A percentile compares a stretch with the other conserved stretches of the same genome.
Evolutionary conservation across 2,113 vertebrate species (phyloP).

Genomic region (Oryctolagus cuniculus): DNA sequence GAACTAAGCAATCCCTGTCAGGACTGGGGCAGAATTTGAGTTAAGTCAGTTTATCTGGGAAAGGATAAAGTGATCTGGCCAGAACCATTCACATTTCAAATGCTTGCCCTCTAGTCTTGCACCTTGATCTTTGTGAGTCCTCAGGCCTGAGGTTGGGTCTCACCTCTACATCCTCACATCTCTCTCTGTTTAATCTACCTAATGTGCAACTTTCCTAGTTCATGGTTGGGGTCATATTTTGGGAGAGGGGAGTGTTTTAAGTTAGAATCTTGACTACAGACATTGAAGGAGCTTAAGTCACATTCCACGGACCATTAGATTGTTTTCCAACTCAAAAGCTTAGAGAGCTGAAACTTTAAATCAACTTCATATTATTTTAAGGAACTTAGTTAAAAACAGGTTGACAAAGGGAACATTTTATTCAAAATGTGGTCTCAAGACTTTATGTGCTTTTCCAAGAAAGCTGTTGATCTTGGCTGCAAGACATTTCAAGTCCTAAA

Average conservation of each 20-base stretch:
- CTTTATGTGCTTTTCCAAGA: slow-evolving; percentile 62
- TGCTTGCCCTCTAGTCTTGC: not conserved
- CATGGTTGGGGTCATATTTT: not conserved
- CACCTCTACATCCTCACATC: not conserved
- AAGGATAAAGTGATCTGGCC: not conserved
- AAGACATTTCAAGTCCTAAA: slow-evolving; percentile 52
- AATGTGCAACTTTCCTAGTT: not conserved
- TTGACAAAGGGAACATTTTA: slow-evolving; percentile 67
- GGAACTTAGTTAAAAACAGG: slow-evolving; percentile 57
- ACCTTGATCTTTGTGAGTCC: not conserved
- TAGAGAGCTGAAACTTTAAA: slow-evolving; percentile 53
- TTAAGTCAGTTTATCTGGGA: not conserved
- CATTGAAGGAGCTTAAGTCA: not conserved
- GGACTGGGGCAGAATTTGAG: not conserved
- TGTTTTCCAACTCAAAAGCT: slow-evolving; percentile 23
- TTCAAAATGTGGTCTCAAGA: slow-evolving; percentile 51
- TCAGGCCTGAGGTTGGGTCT: not conserved
- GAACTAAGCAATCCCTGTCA: not conserved
- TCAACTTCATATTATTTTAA: slow-evolving; percentile 62
- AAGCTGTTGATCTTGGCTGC: slow-evolving; percentile 59
- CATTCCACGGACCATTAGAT: not conserved
- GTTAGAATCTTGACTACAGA: not conserved
- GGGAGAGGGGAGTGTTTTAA: not conserved
- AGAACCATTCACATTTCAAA: not conserved
- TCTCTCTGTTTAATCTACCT: not conserved